Conservation (phyloP, 2,888 invertebrate genomes). For the Bibio marci region DNA sequence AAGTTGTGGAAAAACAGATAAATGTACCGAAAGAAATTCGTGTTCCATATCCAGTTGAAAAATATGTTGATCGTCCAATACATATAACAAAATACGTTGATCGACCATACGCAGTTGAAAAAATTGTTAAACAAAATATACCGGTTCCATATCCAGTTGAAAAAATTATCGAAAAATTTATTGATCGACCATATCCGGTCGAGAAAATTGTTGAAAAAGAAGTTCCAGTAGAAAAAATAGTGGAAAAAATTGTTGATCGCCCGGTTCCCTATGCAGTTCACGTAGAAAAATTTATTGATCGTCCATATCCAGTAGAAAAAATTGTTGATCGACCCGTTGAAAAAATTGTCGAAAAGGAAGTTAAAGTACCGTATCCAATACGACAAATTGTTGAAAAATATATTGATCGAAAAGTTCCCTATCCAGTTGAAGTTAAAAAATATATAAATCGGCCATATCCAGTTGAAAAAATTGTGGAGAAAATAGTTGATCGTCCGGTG, state of each 20-base stretch:
- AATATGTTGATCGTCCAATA: constrained; percentile 18
- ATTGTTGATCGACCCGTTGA: constrained; percentile 27
- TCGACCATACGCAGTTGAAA: constrained; percentile 21
- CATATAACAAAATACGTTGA: constrained; percentile 13
- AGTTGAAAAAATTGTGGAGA: constrained; percentile 33
- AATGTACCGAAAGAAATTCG: constrained; percentile 31
- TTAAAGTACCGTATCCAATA: constrained; percentile 22
- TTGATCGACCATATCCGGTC: constrained; percentile 14
- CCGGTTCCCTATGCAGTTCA: constrained; percentile 17
- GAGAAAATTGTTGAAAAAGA: constrained; percentile 34
- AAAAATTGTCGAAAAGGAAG: constrained; percentile 28
- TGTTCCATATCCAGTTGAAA: constrained; percentile 18
- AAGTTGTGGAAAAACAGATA: constrained; percentile 27
- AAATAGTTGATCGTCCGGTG: constrained; percentile 33
- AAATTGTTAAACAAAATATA: constrained; percentile 23
- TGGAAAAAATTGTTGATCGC: constrained; percentile 35
- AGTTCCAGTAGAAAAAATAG: constrained; percentile 37
- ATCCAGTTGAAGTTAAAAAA: constrained; percentile 28
- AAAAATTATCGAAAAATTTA: constrained; percentile 24
- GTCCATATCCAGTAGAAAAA: constrained; percentile 29
- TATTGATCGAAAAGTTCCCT: constrained; percentile 24
- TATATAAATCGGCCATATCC: constrained; percentile 35
- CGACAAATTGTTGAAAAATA: constrained; percentile 29
- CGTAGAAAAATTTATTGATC: constrained; percentile 15
- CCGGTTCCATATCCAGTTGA: constrained; percentile 28